Evolutionary conservation across 2,797 vertebrate genomes (phyloP).

Genomic region (Brachymystax lenok): DNA sequence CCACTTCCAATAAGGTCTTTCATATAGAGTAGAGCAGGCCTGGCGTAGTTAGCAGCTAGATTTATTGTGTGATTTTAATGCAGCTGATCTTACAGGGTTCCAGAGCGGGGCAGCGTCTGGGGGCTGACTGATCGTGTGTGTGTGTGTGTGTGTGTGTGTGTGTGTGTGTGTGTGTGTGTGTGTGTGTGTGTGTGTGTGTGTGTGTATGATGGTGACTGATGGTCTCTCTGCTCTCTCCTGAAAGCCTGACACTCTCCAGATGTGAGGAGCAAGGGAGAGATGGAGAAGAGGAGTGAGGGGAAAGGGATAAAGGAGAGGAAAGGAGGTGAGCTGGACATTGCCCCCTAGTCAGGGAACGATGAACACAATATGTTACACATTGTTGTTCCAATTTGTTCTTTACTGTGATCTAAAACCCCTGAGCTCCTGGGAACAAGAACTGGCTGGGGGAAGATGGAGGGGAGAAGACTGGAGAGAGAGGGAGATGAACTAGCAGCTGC

Average conservation of each 20-base stretch:
- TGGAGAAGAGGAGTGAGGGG: constrained; percentile 29
- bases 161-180: constrained; percentile 15
- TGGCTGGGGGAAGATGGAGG: constrained; percentile 1
- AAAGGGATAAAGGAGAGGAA: constrained; percentile 21
- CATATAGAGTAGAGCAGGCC: constrained; percentile 51
- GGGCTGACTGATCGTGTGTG: constrained; percentile 9
- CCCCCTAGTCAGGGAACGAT: constrained; percentile 60
- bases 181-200: constrained; percentile 13
- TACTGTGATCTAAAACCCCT: constrained; percentile 54
- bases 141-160: too few relatives aligned
- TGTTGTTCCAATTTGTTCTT: constrained; percentile 54
- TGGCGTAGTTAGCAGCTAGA: constrained; percentile 53
- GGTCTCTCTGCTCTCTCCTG: constrained; percentile 51
- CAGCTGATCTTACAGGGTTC: constrained; percentile 54
- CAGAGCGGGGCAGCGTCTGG: constrained; percentile 29
- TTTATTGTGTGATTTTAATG: constrained; percentile 70
- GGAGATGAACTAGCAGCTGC: constrained; percentile 45
- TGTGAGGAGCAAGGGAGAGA: constrained; percentile 48
- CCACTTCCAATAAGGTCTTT: constrained; percentile 69
- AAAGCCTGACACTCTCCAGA: constrained; percentile 75
- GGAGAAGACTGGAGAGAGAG: constrained; percentile 7
- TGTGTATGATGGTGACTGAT: constrained; percentile 60
- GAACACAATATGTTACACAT: constrained; percentile 62
- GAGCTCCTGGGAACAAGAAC: constrained; percentile 33
- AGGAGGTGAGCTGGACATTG: constrained; percentile 57